Base-by-base conservation (phyloP, 2,113 vertebrate species). In the Paramisgurnus dabryanus region DNA sequence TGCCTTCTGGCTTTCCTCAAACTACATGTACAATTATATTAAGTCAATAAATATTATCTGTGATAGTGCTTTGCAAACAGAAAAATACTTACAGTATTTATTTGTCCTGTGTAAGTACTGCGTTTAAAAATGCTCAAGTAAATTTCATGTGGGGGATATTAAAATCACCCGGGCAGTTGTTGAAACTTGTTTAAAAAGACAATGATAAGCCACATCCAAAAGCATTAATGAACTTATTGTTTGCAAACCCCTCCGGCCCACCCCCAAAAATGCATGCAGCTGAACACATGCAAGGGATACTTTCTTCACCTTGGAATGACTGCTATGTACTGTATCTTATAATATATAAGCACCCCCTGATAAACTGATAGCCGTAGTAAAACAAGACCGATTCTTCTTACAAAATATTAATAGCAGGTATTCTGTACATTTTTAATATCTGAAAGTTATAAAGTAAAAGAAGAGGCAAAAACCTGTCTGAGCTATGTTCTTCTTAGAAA, bases 351-450 rank as follows among this genome's bases (percentile, higher is more conserved):
- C 89, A 88, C 91, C 90, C 91, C 92, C 92, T 92, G 92, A 92
- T 90, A 93, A 90, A 93, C 91, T 88, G 87, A 93, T 89, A 90
- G 87, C 91, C 90, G 90, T 92, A 93, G 91, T 92, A 93, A 93
- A 93, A 93, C 90, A 88, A 92, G 86, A 92, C 92, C 89, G 88
- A 90, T 90, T 87, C 88, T 89, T 94, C 90, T 95, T 95, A 95
- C 95, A 96, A 96, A 96, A 95, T 95, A 97, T 96, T 96, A 95
- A 94, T 94, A 94, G 94, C 94, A 93, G 90, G 86, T 90, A 88
- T 93, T 96, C 91, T 95, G 94, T 94, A 95, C 94, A 93, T 89
- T 95, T 87, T 93, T 84, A 88, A 94, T 95, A 93, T 96, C 95
- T 94, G 93, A 95, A 97, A 96, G 95, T 95, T 94, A 95, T 94